Evolutionary conservation across 2,797 vertebrate species (phyloP).

Genomic region (Euthynnus affinis): DNA sequence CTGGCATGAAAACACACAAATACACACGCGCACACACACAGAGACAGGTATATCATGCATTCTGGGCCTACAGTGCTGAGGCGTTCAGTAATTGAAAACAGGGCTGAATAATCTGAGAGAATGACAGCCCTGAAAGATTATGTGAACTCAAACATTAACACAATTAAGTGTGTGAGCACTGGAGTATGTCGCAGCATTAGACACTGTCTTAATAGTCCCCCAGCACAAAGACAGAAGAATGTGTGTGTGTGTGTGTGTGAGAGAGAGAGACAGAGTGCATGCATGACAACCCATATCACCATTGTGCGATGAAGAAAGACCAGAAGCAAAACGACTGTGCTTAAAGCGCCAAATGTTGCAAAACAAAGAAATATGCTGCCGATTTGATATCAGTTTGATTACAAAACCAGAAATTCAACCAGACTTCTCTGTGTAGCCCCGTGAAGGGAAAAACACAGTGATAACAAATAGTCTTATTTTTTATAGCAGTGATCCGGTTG

Average conservation of each 20-base stretch:
- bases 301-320: conserved; percentile 59
- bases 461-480: conserved; percentile 67
- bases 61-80: conserved; percentile 68
- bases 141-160: conserved; percentile 87
- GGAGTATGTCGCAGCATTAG: conserved; percentile 80
- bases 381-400: conserved; percentile 57
- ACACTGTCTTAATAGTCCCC: conserved; percentile 80
- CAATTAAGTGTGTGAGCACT: conserved; percentile 84
- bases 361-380: conserved; percentile 54
- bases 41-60: conserved; percentile 72
- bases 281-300: conserved; percentile 65
- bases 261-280: conserved; percentile 17
- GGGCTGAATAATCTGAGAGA: conserved; percentile 84
- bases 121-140: conserved; percentile 86
- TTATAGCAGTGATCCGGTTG: conserved; percentile 67
- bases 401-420: conserved; percentile 53
- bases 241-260: conserved; percentile 39
- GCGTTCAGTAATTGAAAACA: conserved; percentile 85
- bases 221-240: conserved; percentile 67
- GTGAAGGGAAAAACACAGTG: conserved; percentile 31
- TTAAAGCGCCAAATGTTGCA: conserved; percentile 50
- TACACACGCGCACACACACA: conserved; percentile 26
- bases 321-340: conserved; percentile 53
- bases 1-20: conserved; percentile 8
- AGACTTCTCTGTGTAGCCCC: conserved; percentile 37